These are phyloP conservation scores for Disparrhopalites patrizii DNA, from an alignment of 2,888 invertebrate genomes.

Conservation along the genomic window DNA sequence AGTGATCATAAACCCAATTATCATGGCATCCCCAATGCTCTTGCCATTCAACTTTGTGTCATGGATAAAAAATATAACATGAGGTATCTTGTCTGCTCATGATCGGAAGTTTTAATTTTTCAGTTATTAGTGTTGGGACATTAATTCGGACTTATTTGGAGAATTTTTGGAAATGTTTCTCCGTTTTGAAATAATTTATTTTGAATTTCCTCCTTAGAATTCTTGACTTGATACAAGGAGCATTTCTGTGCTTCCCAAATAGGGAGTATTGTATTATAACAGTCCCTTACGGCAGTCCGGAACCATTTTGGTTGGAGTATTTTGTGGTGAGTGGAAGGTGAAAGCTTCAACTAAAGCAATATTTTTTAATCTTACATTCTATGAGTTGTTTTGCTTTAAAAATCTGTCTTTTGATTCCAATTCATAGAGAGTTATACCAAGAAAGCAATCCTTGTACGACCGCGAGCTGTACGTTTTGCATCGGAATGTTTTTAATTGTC, in stretches of 20 bases:
- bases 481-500: constrained; percentile 29
- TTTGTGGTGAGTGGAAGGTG: constrained; percentile 56
- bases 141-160: no score
- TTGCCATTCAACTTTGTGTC: constrained; percentile 61
- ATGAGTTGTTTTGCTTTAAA: neutral
- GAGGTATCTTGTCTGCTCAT: constrained; percentile 52
- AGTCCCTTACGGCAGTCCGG: constrained; percentile 56
- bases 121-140: neutral
- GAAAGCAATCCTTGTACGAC: constrained; percentile 34
- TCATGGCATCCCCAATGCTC: constrained; percentile 59
- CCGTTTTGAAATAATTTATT: neutral
- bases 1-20: constrained; percentile 18
- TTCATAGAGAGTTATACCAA: constrained; percentile 30
- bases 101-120: neutral
- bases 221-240: constrained; percentile 61
- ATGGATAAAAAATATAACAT: constrained; percentile 58
- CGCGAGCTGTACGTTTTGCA: constrained; percentile 41
- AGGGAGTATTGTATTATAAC: constrained; percentile 63
- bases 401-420: neutral
- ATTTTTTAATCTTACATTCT: neutral
- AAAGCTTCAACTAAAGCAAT: neutral
- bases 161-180: neutral
- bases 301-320: constrained; percentile 58
- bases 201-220: constrained; percentile 29
- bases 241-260: constrained; percentile 64